phyloP scores from a whole-genome alignment of 2,113 vertebrate species.

The Pungitius pungitius region DNA sequence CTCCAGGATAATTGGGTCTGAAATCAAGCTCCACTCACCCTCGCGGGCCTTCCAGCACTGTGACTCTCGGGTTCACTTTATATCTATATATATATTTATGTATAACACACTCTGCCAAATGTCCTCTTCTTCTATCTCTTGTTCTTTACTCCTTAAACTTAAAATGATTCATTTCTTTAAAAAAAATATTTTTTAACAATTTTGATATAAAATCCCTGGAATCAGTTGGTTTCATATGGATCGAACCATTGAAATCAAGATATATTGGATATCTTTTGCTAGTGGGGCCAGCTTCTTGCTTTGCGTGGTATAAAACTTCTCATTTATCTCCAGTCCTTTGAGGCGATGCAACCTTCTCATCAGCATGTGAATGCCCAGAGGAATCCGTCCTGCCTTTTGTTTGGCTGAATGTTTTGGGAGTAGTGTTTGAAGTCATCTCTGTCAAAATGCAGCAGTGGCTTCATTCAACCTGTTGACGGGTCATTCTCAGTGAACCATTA shows the following conservation, averaged over 20 bases:
- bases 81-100: conserved; percentile 14
- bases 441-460: conserved; percentile 5
- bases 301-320: too few species aligned
- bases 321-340: background rate
- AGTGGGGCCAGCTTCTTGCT: too few species aligned
- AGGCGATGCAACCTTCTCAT: background rate
- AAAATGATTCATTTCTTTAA: too few species aligned
- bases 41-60: conserved; percentile 46
- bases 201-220: background rate
- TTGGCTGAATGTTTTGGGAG: background rate
- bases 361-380: background rate
- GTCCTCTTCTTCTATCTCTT: background rate
- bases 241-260: background rate
- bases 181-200: background rate
- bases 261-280: too few species aligned
- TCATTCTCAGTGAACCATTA: conserved; percentile 40
- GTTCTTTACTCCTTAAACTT: background rate
- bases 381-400: background rate
- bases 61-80: conserved; percentile 28
- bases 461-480: conserved; percentile 18
- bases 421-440: background rate
- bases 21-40: conserved; percentile 66
- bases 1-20: conserved; percentile 70
- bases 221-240: too few species aligned
- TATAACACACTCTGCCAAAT: background rate